phyloP scores from a whole-genome alignment of 2,797 vertebrate genomes.

The Enteromius argenteus region DNA sequence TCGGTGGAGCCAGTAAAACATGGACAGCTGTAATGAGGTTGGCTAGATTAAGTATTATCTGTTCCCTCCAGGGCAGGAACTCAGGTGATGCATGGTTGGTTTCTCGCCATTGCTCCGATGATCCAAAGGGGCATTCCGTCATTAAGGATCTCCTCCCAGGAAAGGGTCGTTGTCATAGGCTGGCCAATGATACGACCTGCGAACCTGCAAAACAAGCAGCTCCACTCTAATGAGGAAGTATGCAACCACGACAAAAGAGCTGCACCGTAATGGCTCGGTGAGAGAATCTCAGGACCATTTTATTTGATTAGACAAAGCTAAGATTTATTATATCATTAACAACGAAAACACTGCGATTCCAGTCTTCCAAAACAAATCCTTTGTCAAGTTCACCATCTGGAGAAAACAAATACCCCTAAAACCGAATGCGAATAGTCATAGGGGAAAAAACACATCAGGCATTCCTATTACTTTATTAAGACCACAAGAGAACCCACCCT shows the following conservation, averaged over 20 bases:
- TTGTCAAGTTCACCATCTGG: slow-evolving; percentile 44
- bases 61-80: slow-evolving; percentile 66
- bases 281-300: slow-evolving; percentile 27
- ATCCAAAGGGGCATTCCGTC: slow-evolving; percentile 40
- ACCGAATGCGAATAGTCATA: slow-evolving; percentile 49
- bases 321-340: slow-evolving; percentile 60
- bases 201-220: slow-evolving; percentile 55
- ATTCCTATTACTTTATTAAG: slow-evolving; percentile 51
- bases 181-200: slow-evolving; percentile 44
- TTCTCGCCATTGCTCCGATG: slow-evolving; percentile 17
- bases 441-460: slow-evolving; percentile 46
- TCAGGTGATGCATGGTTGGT: slow-evolving; percentile 66
- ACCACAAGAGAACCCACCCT: slow-evolving; percentile 41
- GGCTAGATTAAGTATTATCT: slow-evolving; percentile 71
- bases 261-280: background rate
- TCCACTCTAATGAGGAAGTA: slow-evolving; percentile 55
- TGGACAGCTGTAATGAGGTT: slow-evolving; percentile 72
- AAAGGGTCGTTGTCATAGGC: slow-evolving; percentile 54
- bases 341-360: slow-evolving; percentile 44
- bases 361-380: slow-evolving; percentile 45
- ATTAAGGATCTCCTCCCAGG: slow-evolving; percentile 52
- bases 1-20: slow-evolving; percentile 67
- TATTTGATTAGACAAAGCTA: slow-evolving; percentile 41
- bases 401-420: slow-evolving; percentile 52
- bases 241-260: slow-evolving; percentile 14